These are phyloP conservation scores for Hyperopisus bebe DNA, from an alignment of 2,113 vertebrate species.

Conservation along the genomic window DNA sequence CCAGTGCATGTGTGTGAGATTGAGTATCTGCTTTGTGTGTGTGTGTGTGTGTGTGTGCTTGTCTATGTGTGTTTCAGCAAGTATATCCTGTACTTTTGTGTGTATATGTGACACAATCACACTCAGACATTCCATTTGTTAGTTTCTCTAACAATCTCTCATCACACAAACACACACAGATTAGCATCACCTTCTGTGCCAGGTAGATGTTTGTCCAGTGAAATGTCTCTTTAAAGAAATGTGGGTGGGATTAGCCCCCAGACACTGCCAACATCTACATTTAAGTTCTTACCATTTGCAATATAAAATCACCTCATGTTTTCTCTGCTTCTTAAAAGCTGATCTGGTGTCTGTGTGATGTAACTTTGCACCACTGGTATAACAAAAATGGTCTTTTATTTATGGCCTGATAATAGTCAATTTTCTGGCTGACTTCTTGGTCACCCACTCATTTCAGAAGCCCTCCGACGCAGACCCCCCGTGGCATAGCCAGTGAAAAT, in stretches of 20 bases:
- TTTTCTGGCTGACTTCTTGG: constrained; percentile 79
- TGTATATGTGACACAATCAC: background rate
- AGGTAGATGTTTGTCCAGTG: background rate
- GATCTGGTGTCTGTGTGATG: constrained; percentile 76
- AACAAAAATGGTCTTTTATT: constrained; percentile 78
- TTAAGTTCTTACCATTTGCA: background rate
- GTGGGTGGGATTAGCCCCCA: background rate
- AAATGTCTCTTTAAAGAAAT: background rate
- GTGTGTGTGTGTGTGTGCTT: background rate
- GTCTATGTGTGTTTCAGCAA: background rate
- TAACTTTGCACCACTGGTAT: constrained; percentile 81
- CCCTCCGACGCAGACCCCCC: constrained; percentile 58
- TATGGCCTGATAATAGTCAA: constrained; percentile 82
- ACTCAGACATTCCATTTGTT: background rate
- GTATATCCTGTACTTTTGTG: background rate
- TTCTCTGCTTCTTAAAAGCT: constrained; percentile 53
- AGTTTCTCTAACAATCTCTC: background rate
- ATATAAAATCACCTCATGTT: background rate
- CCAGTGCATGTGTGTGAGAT: background rate
- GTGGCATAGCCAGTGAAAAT: constrained; percentile 82
- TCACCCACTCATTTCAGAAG: constrained; percentile 47
- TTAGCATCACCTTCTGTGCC: background rate
- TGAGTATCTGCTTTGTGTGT: background rate
- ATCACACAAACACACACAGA: background rate
- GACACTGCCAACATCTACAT: background rate